Evolutionary conservation across 2,888 invertebrate genomes (phyloP).

Genomic region (Boloria euphrosyne): DNA sequence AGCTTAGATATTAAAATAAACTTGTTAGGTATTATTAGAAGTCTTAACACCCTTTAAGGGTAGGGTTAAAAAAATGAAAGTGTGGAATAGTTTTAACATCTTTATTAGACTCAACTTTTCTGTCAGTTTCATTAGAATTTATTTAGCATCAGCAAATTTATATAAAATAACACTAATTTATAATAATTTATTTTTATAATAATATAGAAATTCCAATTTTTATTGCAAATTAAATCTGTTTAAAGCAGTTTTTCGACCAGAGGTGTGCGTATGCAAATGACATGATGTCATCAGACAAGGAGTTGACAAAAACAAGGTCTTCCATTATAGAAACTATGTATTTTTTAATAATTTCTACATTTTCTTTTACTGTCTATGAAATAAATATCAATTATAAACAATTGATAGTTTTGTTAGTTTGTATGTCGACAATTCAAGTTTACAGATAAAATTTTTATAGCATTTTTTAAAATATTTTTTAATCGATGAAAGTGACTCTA

Average conservation of each 20-base stretch:
- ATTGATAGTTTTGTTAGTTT: constrained; percentile 79
- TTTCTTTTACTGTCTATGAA: constrained; percentile 78
- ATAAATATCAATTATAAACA: constrained; percentile 81
- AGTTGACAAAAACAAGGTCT: constrained; percentile 56
- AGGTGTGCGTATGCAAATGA: constrained; percentile 3
- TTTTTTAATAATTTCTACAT: constrained; percentile 80
- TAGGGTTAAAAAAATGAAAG: no score
- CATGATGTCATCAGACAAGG: constrained; percentile 38
- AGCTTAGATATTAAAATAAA: no score
- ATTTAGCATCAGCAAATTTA: no score
- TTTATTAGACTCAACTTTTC: no score
- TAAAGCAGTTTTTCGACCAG: neutral
- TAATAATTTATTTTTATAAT: no score
- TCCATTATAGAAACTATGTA: constrained; percentile 80
- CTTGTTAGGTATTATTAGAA: no score
- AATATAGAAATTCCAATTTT: constrained; percentile 1
- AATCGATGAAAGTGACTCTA: constrained; percentile 77
- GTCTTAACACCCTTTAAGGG: no score
- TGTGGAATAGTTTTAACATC: no score
- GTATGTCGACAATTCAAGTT: constrained; percentile 75
- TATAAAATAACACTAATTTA: no score
- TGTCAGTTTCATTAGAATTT: no score
- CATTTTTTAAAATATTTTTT: constrained; percentile 58
- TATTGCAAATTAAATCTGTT: constrained; percentile 10
- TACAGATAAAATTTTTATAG: constrained; percentile 72